A percentile compares a stretch with the other conserved stretches of the same genome.
Conservation (phyloP, 2,113 vertebrate species). For the Galbula dea region DNA sequence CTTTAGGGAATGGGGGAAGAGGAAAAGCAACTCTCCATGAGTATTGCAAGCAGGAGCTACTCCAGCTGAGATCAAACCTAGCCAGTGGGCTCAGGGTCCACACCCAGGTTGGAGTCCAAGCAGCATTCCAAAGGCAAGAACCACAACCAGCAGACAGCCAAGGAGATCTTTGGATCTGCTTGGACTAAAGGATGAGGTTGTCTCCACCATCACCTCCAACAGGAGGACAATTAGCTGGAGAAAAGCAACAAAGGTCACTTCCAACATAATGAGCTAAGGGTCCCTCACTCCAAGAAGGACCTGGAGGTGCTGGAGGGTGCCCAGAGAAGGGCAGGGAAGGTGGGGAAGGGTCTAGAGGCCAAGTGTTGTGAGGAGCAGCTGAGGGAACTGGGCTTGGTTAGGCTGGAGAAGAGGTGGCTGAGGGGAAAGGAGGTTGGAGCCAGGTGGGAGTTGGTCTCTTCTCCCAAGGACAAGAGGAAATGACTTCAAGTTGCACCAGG, state of each 20-base stretch:
- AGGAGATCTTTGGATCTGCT: not conserved
- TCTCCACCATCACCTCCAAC: not conserved
- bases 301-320: not conserved
- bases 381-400: not conserved
- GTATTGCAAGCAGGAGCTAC: not conserved
- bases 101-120: too few species aligned
- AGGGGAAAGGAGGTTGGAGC: not conserved
- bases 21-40: fast-evolving
- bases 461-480: not conserved
- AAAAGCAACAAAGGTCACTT: not conserved
- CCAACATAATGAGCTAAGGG: not conserved
- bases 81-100: fast-evolving
- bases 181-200: not conserved
- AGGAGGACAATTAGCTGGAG: not conserved
- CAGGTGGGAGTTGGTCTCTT: not conserved
- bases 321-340: not conserved
- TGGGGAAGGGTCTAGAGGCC: not conserved
- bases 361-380: not conserved
- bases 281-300: not conserved
- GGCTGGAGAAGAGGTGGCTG: not conserved
- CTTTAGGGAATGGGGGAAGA: not conserved
- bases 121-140: not conserved
- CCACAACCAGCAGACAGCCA: fast-evolving
- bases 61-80: not conserved
- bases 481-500: not conserved